Conservation (phyloP, 1,140 invertebrate genomes). For the Drosophila mauritiana region DNA sequence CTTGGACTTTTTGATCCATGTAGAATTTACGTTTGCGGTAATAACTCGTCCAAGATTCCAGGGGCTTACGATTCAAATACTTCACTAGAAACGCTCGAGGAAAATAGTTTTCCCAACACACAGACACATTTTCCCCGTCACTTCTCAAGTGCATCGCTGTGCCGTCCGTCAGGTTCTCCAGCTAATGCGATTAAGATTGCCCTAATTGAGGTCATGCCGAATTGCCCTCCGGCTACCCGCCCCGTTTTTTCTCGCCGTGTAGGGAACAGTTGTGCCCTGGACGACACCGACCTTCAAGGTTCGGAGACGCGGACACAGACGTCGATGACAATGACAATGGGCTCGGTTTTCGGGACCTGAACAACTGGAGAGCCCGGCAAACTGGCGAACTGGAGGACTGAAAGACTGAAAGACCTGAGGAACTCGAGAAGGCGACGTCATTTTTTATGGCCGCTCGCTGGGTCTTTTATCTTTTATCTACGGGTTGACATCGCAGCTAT, state of each 20-base stretch:
- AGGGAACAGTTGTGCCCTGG: constrained; percentile 13
- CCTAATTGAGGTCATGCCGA: constrained; percentile 31
- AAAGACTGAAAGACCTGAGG: no score
- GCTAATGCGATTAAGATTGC: constrained; percentile 35
- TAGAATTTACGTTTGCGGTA: no score
- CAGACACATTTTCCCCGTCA: background rate
- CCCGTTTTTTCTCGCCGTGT: constrained; percentile 30
- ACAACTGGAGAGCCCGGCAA: no score
- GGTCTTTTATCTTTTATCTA: constrained; percentile 60
- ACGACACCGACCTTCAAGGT: constrained; percentile 37
- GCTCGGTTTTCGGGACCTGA: background rate
- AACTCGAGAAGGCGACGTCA: constrained; percentile 34
- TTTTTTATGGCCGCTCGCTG: constrained; percentile 63
- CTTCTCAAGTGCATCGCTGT: constrained; percentile 6
- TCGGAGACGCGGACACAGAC: constrained; percentile 12
- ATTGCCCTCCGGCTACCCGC: constrained; percentile 11
- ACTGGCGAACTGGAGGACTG: no score
- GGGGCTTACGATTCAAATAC: no score
- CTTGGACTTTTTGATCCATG: background rate
- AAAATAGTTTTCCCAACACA: background rate
- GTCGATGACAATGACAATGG: constrained; percentile 29
- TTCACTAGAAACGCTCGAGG: background rate
- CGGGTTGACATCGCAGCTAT: constrained; percentile 63
- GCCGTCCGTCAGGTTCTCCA: constrained; percentile 6
- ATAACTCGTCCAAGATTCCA: no score